Percentiles rank a stretch among this genome's conserved stretches.
These are phyloP conservation scores for Cyphotilapia sp. DNA, from an alignment of 2,113 vertebrate species.

Conservation along the genomic window DNA sequence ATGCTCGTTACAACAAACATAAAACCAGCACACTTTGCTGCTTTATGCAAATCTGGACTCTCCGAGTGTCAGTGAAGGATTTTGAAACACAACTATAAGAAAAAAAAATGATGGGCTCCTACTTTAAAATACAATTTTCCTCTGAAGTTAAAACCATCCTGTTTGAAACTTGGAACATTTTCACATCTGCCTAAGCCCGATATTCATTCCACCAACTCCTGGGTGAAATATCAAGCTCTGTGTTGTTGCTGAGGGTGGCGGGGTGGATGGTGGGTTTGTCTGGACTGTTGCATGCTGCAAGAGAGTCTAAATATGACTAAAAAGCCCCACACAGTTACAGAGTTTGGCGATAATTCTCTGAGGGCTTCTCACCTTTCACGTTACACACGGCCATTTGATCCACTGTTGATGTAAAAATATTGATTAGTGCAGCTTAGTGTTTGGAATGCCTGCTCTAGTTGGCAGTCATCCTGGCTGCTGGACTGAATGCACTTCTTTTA, in stretches of 20 bases:
- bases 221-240: neutral
- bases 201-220: neutral
- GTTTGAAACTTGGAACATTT: neutral
- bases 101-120: neutral
- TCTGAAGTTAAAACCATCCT: neutral
- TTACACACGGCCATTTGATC: neutral
- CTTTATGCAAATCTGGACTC: neutral
- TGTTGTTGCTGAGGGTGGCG: neutral
- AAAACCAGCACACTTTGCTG: neutral
- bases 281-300: neutral
- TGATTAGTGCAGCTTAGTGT: neutral
- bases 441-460: neutral
- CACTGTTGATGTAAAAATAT: neutral
- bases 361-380: neutral
- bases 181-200: neutral
- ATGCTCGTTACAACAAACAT: neutral
- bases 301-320: neutral
- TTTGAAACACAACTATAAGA: neutral
- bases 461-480: neutral
- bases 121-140: neutral
- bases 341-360: neutral
- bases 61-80: neutral
- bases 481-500: neutral
- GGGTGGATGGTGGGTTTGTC: neutral
- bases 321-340: neutral